A percentile compares a stretch with the other conserved stretches of the same genome.
Conservation (phyloP, 2,888 invertebrate species). For the Argyra leucocephala region DNA sequence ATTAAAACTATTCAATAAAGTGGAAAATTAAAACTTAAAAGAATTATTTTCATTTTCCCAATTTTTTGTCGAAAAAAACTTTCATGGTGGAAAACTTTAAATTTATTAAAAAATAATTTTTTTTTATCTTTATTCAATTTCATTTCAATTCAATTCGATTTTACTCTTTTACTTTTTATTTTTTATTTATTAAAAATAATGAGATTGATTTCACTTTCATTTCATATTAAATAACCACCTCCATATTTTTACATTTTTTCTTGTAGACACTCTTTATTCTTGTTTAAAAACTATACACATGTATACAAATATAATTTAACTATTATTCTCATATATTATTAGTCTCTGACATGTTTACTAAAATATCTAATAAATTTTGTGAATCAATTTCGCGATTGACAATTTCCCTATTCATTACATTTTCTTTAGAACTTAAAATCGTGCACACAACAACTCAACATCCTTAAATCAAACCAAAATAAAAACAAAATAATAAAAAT, state of each 20-base stretch:
- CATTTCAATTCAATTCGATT: too few species aligned
- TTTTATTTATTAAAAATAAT: not conserved
- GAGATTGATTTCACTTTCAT: not conserved
- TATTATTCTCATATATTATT: constrained; percentile 6
- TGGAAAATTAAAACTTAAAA: too few species aligned
- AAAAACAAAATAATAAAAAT: not conserved
- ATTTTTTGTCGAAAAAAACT: too few species aligned
- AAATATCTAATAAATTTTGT: not conserved
- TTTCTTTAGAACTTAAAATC: not conserved
- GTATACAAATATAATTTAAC: not conserved
- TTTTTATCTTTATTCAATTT: too few species aligned
- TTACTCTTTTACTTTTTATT: too few species aligned
- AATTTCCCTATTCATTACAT: not conserved
- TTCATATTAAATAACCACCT: not conserved
- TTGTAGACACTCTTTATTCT: not conserved
- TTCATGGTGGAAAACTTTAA: too few species aligned
- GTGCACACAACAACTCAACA: not conserved
- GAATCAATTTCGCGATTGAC: constrained; percentile 4
- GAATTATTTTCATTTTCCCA: too few species aligned
- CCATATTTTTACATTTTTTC: not conserved
- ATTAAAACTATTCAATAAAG: too few species aligned
- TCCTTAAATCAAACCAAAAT: not conserved
- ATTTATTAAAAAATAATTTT: too few species aligned
- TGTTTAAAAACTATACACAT: too few species aligned
- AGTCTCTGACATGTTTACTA: not conserved